A percentile compares a stretch with the other conserved stretches of the same genome.
phyloP scores from a whole-genome alignment of 2,113 vertebrate species.

The Takifugu bimaculatus region DNA sequence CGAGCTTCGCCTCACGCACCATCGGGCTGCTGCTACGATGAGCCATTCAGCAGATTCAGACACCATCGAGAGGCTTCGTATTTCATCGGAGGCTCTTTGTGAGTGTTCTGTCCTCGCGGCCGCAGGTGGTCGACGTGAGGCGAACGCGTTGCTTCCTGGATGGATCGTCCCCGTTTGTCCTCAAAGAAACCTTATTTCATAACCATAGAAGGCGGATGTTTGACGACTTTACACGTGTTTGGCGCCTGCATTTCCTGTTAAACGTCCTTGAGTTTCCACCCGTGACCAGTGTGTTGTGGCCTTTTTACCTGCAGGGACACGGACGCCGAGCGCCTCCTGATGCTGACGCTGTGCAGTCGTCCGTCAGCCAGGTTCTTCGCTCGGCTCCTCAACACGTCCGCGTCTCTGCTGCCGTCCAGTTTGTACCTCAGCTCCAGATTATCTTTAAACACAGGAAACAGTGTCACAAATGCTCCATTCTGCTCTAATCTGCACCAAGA shows the following conservation, averaged over 20 bases:
- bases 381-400: slow-evolving; percentile 51
- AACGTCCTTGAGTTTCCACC: no score
- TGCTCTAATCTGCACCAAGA: neutral
- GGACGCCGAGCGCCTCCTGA: slow-evolving; percentile 46
- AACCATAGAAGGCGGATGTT: no score
- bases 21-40: slow-evolving; percentile 15
- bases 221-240: no score
- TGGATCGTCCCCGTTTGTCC: no score
- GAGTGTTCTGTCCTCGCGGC: slow-evolving; percentile 11
- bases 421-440: slow-evolving; percentile 68
- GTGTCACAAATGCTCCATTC: neutral
- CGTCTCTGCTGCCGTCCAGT: slow-evolving; percentile 59
- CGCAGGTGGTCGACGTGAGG: neutral
- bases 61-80: neutral
- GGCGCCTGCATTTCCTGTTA: no score
- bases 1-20: slow-evolving; percentile 41
- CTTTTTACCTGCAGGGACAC: slow-evolving; percentile 68
- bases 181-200: no score
- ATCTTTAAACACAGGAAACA: slow-evolving; percentile 46
- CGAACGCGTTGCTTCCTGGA: neutral
- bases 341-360: slow-evolving; percentile 55
- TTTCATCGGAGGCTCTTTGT: neutral
- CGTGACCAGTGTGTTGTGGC: no score
- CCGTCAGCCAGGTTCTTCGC: slow-evolving; percentile 62
- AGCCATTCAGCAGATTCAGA: slow-evolving; percentile 10